These are phyloP conservation scores for Lepidotrigona ventralis DNA, from an alignment of 1,140 invertebrate genomes.

Conservation along the genomic window DNA sequence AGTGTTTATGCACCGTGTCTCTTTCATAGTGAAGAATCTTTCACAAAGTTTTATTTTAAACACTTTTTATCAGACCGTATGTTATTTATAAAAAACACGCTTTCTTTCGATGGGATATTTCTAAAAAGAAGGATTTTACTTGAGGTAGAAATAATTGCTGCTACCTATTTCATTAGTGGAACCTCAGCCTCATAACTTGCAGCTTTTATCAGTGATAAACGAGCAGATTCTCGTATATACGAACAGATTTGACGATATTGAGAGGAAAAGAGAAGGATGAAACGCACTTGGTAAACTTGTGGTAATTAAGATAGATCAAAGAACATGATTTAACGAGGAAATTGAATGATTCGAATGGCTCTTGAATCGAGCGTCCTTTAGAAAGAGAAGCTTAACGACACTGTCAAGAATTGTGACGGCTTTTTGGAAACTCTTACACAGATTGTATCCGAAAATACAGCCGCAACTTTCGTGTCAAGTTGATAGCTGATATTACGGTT, in stretches of 20 bases:
- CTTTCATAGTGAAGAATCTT: too few relatives aligned
- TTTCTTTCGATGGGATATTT: too few relatives aligned
- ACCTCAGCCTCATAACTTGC: too few relatives aligned
- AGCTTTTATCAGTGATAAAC: background rate
- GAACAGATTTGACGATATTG: background rate
- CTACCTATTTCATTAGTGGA: too few relatives aligned
- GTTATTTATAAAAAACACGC: too few relatives aligned
- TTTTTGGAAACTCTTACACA: too few relatives aligned
- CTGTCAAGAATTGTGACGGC: constrained; percentile 29
- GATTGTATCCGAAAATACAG: background rate
- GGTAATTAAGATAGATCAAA: constrained; percentile 16
- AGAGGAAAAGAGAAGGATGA: background rate
- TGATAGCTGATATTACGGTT: background rate
- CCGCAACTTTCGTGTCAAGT: background rate
- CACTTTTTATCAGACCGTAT: too few relatives aligned
- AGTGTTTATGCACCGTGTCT: background rate
- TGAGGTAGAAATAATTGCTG: too few relatives aligned
- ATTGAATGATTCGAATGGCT: constrained; percentile 36
- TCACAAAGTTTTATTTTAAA: too few relatives aligned
- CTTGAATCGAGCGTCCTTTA: constrained; percentile 25
- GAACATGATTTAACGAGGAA: constrained; percentile 51
- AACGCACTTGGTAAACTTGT: background rate
- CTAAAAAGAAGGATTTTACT: too few relatives aligned
- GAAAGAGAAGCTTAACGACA: constrained; percentile 15
- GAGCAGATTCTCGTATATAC: too few relatives aligned